Evolutionary conservation across 1,140 invertebrate species (phyloP), one percentile per base, ranked within the genome.

Genomic region (Fopius arisanus): DNA sequence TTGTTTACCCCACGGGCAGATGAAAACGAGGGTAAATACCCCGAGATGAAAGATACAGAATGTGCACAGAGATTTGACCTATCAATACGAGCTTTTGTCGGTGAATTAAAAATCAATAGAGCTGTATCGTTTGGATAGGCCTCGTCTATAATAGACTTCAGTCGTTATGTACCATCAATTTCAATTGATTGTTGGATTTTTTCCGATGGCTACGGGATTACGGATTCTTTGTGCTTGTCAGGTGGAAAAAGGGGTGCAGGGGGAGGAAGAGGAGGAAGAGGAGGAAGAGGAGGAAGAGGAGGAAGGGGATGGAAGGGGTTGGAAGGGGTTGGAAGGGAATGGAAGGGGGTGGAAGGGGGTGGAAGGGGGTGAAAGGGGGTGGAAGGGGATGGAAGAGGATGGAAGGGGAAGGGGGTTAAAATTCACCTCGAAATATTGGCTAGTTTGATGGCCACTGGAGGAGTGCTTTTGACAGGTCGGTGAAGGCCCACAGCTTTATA

Each of bases 21-120:
- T 40, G 68, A 70, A 70, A 59, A 26, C 31, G 54, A 59, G 54
- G 54, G 23, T 26, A 59, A 59, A 59, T 26, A 59, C 19, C n/a
- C n/a, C 7, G 23, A 23, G 9, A 23, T 26, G 23, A 23, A 59
- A 23, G 54, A 48, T 48, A 48, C 16, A 26, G 23, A 23, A 12
- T 59, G 23, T 59, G 26, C 16, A n/a, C 43, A 48, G 16, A 48
- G 43, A 48, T 48, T 48, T 48, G n/a, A 48, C 43, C 14, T 48
- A 19, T 48, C 43, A 48, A 48, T 48, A 5, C 7, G 14, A 5
- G n/a, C 16, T 5, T 48, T 48, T 48, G 14, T 48, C 16, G 33
- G 33, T 37, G 33, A 37, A 37, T 37, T 37, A 37, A 37, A 37
- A 37, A 37, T 37, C 33, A 37, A 37, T 37, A 37, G 33, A 37